Evolutionary conservation across 2,113 vertebrate genomes (phyloP).

Genomic region (Pimephales promelas): DNA sequence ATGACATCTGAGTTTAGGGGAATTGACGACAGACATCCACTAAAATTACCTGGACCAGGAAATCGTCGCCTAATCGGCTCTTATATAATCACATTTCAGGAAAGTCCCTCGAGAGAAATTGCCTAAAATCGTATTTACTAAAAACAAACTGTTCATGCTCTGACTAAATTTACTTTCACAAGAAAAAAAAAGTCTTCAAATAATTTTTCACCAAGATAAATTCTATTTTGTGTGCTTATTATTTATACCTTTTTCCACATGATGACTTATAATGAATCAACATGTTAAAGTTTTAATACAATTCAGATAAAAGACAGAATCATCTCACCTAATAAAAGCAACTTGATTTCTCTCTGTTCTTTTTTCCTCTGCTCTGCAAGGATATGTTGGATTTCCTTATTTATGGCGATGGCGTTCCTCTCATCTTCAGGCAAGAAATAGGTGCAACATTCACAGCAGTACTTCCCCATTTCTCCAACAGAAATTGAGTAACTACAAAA

Average conservation of each 20-base stretch:
- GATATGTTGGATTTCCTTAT: slow-evolving; percentile 81
- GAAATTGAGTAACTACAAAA: not conserved
- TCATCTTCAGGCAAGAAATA: slow-evolving; percentile 83
- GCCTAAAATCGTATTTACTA: not conserved
- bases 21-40: no score
- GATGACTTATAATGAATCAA: not conserved
- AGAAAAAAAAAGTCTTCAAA: not conserved
- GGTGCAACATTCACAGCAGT: slow-evolving; percentile 65
- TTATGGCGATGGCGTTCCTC: slow-evolving; percentile 70
- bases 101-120: not conserved
- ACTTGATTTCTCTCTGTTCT: slow-evolving; percentile 80
- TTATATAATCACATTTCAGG: not conserved
- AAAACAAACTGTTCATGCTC: not conserved
- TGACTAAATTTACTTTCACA: not conserved
- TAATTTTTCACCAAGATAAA: no score
- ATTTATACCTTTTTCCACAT: no score
- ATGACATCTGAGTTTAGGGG: no score
- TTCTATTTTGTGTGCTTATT: no score
- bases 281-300: not conserved
- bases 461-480: slow-evolving; percentile 66
- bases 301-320: not conserved
- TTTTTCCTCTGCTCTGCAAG: slow-evolving; percentile 80
- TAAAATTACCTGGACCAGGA: no score
- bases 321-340: slow-evolving; percentile 83
- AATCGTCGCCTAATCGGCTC: not conserved